These are phyloP conservation scores for Bicyclus anynana DNA, from an alignment of 1,140 invertebrate species.

Conservation along the genomic window DNA sequence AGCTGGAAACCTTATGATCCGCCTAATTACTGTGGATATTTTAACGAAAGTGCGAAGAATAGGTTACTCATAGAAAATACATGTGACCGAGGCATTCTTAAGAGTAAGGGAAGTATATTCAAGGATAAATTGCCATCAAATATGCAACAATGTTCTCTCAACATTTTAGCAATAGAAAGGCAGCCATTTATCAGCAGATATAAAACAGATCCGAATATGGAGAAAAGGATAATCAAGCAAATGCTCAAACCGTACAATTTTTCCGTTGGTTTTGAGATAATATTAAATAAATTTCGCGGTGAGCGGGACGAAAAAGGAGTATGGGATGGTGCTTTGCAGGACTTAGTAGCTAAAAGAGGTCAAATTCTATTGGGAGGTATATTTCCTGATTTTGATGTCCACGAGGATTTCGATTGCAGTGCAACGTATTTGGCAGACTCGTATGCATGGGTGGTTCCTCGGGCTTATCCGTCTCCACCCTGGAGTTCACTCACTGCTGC, in stretches of 20 bases:
- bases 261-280: conserved; percentile 34
- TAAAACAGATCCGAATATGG: conserved; percentile 44
- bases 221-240: conserved; percentile 41
- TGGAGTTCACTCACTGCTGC: conserved; percentile 72
- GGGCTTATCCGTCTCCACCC: conserved; percentile 54
- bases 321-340: conserved; percentile 72
- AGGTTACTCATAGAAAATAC: conserved; percentile 41
- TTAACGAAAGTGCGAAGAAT: conserved; percentile 46
- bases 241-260: conserved; percentile 43
- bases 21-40: conserved; percentile 56
- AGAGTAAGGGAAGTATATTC: conserved; percentile 34
- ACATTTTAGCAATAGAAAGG: conserved; percentile 48
- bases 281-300: conserved; percentile 49
- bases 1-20: conserved; percentile 64
- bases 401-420: conserved; percentile 74
- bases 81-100: conserved; percentile 45
- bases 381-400: conserved; percentile 77
- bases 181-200: conserved; percentile 56
- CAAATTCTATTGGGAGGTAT: conserved; percentile 75
- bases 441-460: conserved; percentile 75
- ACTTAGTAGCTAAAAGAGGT: conserved; percentile 55
- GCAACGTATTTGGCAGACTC: conserved; percentile 72
- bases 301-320: conserved; percentile 45
- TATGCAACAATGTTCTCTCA: conserved; percentile 50
- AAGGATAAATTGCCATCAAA: conserved; percentile 44